Conservation (phyloP, 2,888 invertebrate species). For the Rhopalosiphum nymphaeae region DNA sequence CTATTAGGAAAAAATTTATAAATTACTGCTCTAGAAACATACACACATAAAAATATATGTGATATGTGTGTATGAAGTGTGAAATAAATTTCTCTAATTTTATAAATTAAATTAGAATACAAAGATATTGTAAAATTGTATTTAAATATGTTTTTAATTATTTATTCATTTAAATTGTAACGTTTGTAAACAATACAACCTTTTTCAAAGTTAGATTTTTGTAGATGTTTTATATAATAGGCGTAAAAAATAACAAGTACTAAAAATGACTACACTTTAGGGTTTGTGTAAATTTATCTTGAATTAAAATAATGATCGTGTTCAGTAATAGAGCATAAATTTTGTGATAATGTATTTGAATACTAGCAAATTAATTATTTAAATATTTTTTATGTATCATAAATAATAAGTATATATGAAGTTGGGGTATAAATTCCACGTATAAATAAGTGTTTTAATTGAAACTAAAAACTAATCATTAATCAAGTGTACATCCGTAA, state of each 20-base stretch:
- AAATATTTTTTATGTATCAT: background rate
- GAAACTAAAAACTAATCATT: constrained; percentile 46
- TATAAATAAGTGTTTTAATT: constrained; percentile 45
- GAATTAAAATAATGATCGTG: background rate
- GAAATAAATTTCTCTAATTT: no score
- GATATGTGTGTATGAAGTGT: no score
- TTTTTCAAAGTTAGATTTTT: no score
- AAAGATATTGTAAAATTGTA: no score
- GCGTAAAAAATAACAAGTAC: background rate
- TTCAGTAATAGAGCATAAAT: background rate
- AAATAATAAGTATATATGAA: background rate
- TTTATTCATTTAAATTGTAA: no score
- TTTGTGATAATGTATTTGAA: background rate
- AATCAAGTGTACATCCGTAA: constrained; percentile 44
- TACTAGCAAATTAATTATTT: background rate
- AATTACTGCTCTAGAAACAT: background rate
- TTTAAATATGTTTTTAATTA: no score
- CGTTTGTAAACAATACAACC: no score
- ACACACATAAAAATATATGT: background rate
- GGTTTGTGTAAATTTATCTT: background rate
- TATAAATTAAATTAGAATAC: no score
- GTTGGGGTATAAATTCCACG: background rate
- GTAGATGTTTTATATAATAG: no score
- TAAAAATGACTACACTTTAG: background rate
- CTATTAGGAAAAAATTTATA: background rate